These are phyloP conservation scores for Gonioctena quinquepunctata DNA, from an alignment of 1,140 invertebrate species.

Conservation along the genomic window DNA sequence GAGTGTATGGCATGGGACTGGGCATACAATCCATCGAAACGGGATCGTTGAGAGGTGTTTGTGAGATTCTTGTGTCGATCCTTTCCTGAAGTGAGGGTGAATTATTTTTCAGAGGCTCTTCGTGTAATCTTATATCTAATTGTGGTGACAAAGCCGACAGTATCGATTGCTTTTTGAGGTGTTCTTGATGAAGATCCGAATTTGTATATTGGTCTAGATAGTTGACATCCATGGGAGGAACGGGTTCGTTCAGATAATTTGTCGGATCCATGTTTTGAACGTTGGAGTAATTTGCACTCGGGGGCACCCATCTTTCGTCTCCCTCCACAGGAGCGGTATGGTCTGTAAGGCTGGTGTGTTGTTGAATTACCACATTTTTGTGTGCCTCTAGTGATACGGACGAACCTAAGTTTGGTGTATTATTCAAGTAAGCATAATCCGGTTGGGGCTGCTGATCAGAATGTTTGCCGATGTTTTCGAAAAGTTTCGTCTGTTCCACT, in stretches of 20 bases:
- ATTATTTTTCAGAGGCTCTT: constrained; percentile 37
- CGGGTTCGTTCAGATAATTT: constrained; percentile 26
- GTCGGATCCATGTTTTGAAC: constrained; percentile 20
- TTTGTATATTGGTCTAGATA: constrained; percentile 30
- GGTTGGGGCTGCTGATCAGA: background rate
- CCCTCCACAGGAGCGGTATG: constrained; percentile 57
- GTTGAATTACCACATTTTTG: constrained; percentile 41
- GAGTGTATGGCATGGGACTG: constrained; percentile 67
- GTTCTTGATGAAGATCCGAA: constrained; percentile 6
- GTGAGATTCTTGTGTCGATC: constrained; percentile 44
- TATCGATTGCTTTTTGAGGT: constrained; percentile 23
- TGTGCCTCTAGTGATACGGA: background rate
- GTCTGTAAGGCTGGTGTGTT: constrained; percentile 38
- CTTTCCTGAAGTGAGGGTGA: constrained; percentile 31
- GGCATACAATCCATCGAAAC: constrained; percentile 63
- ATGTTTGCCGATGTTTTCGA: background rate
- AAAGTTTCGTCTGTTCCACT: constrained; percentile 14
- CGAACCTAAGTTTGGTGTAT: background rate
- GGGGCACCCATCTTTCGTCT: constrained; percentile 69
- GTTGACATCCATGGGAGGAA: constrained; percentile 15
- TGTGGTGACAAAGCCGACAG: constrained; percentile 32
- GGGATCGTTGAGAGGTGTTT: constrained; percentile 55
- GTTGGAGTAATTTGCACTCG: constrained; percentile 59
- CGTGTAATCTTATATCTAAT: constrained; percentile 29
- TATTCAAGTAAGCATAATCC: constrained; percentile 1